Base-by-base conservation (phyloP, 2,113 vertebrate species). In the Chinchilla lanigera region DNA sequence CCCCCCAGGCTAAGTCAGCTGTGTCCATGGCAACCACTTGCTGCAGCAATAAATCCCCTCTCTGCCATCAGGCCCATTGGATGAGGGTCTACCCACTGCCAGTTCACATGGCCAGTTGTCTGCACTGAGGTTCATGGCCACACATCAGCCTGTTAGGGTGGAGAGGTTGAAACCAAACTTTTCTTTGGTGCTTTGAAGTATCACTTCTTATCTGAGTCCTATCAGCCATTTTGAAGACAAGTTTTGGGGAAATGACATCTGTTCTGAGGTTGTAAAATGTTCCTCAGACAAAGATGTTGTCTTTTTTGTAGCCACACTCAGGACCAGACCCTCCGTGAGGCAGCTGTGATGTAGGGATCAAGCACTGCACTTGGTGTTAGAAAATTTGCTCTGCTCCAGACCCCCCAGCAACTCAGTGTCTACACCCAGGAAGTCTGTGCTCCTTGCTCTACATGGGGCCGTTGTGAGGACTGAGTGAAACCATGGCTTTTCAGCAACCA, bases 1-100 rank as follows among this genome's bases (percentile, higher is more conserved):
- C 14, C n/a, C 75, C 96, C 3, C 17, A 28, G 54, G 47, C 44
- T 93, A 28, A 44, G 60, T 24, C 33, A 73, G 52, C 44, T 13
- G 11, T 88, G 85, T 33, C 93, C 92, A 90, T 82, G 85, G 33
- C 56, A 97, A 93, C 94, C 58, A 7, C 44, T 19, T 30, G 10
- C 52, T 82, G 28, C 19, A 16, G 85, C 67, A 52, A 14, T 65
- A 77, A 69, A 52, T 35, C 24, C 0, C 8, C 1, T 63, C 58
- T 67, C 56, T 71, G 69, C 28, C 61, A 50, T 61, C 54, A 22
- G 52, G 33, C 6, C 52, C 50, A 9, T 41, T 7, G 7, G 33
- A 22, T 47, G 33, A 50, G 28, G 33, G 1, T 60, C 69, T 89
- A 63, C 54, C 10, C 0, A 0, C 16, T 11, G 2, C 75, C 10